phyloP scores from a whole-genome alignment of 2,888 invertebrate species.

The Habrosyne pyritoides region DNA sequence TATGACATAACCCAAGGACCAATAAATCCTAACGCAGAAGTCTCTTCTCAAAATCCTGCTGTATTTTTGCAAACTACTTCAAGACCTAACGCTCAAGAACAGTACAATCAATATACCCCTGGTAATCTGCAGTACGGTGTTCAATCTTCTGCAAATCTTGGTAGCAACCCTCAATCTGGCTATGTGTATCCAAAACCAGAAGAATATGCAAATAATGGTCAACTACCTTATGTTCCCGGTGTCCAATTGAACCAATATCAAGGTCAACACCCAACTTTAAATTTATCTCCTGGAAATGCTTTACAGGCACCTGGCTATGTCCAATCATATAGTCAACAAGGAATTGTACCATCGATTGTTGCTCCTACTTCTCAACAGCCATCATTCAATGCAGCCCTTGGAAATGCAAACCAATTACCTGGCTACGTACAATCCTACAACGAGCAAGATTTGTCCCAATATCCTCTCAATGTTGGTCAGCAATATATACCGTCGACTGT shows the following conservation, averaged over 20 bases:
- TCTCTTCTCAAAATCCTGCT: neutral
- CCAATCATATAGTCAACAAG: neutral
- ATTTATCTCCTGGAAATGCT: neutral
- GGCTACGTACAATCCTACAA: neutral
- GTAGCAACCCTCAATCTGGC: neutral
- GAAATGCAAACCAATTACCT: neutral
- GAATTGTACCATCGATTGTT: neutral
- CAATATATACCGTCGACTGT: neutral
- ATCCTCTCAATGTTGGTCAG: neutral
- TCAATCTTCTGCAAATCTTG: neutral
- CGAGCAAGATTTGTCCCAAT: neutral
- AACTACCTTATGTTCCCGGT: neutral
- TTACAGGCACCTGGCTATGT: neutral
- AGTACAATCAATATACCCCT: neutral
- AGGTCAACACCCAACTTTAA: neutral
- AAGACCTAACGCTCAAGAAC: neutral
- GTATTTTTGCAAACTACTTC: neutral
- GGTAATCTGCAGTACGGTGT: neutral
- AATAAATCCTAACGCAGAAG: neutral
- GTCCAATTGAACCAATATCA: neutral
- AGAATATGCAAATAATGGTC: neutral
- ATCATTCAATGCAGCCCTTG: neutral
- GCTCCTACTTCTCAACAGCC: neutral
- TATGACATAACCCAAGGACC: conserved; percentile 21
- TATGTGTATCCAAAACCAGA: neutral